Evolutionary conservation across 23 tunicate genomes (phyloP).

Genomic region (Pegea sp.): DNA sequence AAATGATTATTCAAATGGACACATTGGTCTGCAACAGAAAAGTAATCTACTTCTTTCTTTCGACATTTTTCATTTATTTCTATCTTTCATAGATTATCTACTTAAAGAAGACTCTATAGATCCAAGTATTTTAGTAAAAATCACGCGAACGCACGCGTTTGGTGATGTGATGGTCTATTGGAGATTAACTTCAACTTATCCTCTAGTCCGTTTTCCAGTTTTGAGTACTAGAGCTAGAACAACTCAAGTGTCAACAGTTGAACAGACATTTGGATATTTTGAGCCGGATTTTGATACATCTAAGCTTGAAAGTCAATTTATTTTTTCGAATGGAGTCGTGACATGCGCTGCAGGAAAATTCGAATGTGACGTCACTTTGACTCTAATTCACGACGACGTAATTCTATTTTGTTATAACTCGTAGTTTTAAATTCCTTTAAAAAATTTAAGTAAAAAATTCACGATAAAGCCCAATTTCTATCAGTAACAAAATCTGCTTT

Average conservation of each 20-base stretch:
- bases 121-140: conserved; percentile 2
- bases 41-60: conserved; percentile 1
- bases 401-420: neutral
- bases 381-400: conserved; percentile 39
- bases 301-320: conserved; percentile 15
- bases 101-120: conserved; percentile 11
- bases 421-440: neutral
- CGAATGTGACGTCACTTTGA: conserved; percentile 19
- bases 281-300: too few relatives aligned
- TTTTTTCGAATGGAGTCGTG: conserved; percentile 12
- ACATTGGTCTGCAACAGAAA: conserved; percentile 18
- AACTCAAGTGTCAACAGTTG: neutral
- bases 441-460: too few relatives aligned
- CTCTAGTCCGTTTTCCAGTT: neutral
- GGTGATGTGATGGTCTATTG: conserved; percentile 46
- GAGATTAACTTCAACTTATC: conserved; percentile 10
- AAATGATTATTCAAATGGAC: conserved; percentile 53
- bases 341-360: conserved; percentile 6
- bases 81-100: neutral
- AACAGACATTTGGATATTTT: neutral
- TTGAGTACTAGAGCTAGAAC: neutral
- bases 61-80: neutral
- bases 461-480: too few relatives aligned
- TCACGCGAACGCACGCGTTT: conserved; percentile 33
- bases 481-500: neutral